A percentile compares a stretch with the other conserved stretches of the same genome.
phyloP scores from a whole-genome alignment of 1,140 invertebrate genomes.

The Euura saliciscinereae region DNA sequence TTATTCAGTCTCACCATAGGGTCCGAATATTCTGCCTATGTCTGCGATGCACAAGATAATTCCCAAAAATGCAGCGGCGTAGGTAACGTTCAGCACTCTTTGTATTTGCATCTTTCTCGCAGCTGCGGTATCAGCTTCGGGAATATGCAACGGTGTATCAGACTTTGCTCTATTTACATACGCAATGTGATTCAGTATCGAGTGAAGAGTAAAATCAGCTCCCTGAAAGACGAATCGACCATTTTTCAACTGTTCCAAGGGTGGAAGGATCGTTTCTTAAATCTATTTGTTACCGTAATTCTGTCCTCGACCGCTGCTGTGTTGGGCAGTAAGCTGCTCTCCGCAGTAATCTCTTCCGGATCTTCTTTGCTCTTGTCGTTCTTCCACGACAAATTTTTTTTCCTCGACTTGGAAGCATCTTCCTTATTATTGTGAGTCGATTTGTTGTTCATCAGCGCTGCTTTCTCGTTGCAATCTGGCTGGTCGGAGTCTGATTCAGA shows the following conservation, averaged over 20 bases:
- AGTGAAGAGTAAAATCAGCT: slow-evolving; percentile 59
- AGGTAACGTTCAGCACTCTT: slow-evolving; percentile 60
- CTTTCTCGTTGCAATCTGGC: slow-evolving; percentile 50
- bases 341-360: slow-evolving; percentile 49
- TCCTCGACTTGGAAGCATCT: slow-evolving; percentile 42
- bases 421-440: slow-evolving; percentile 39
- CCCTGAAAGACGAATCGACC: slow-evolving; percentile 22
- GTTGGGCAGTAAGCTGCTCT: slow-evolving; percentile 52
- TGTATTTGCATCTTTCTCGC: slow-evolving; percentile 56
- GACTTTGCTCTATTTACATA: slow-evolving; percentile 64
- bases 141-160: slow-evolving; percentile 48
- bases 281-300: slow-evolving; percentile 29
- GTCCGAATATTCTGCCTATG: slow-evolving; percentile 59
- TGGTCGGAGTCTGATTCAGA: slow-evolving; percentile 54
- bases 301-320: slow-evolving; percentile 30
- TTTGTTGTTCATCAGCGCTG: slow-evolving; percentile 47
- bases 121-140: slow-evolving; percentile 50
- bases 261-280: slow-evolving; percentile 15
- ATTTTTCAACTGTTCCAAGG: slow-evolving; percentile 25
- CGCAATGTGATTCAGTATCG: slow-evolving; percentile 67
- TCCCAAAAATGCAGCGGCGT: slow-evolving; percentile 61
- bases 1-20: slow-evolving; percentile 52
- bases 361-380: slow-evolving; percentile 47
- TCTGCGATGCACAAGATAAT: slow-evolving; percentile 61
- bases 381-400: slow-evolving; percentile 53